Evolutionary conservation across 2,888 invertebrate species (phyloP).

Genomic region (Melanostoma mellinum): DNA sequence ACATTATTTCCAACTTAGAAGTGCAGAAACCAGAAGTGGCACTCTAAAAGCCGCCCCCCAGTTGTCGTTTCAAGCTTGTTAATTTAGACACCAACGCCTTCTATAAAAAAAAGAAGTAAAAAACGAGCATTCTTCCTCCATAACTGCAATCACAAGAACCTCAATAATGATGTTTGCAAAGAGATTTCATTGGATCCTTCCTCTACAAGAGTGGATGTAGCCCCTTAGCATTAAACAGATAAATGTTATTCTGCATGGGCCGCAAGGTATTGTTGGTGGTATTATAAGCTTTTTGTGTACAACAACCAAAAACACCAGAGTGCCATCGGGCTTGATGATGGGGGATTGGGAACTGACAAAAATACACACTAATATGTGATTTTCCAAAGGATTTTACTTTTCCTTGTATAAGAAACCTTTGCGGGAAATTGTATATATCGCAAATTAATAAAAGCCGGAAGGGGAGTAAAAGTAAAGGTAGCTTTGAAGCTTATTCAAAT

Average conservation of each 20-base stretch:
- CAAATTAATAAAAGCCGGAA: conserved; percentile 54
- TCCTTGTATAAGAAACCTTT: conserved; percentile 3
- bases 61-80: conserved; percentile 26
- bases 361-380: conserved; percentile 50
- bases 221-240: conserved; percentile 49
- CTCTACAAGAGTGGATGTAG: no score
- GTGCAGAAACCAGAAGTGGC: conserved; percentile 26
- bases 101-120: conserved; percentile 2
- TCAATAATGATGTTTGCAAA: conserved; percentile 45
- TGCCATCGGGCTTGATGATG: neutral
- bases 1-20: conserved; percentile 2
- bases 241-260: conserved; percentile 57
- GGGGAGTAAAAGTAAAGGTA: conserved; percentile 33
- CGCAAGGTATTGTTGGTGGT: conserved; percentile 35
- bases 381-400: conserved; percentile 54
- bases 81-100: conserved; percentile 35
- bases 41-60: conserved; percentile 5
- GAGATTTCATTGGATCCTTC: conserved; percentile 54
- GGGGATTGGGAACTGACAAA: conserved; percentile 17
- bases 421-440: conserved; percentile 43
- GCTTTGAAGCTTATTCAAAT: conserved; percentile 58
- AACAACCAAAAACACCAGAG: conserved; percentile 9
- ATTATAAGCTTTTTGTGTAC: conserved; percentile 36
- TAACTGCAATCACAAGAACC: conserved; percentile 11
- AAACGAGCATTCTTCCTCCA: neutral